These are phyloP conservation scores for Drosophila robusta DNA, from an alignment of 2,888 invertebrate genomes.

Conservation along the genomic window DNA sequence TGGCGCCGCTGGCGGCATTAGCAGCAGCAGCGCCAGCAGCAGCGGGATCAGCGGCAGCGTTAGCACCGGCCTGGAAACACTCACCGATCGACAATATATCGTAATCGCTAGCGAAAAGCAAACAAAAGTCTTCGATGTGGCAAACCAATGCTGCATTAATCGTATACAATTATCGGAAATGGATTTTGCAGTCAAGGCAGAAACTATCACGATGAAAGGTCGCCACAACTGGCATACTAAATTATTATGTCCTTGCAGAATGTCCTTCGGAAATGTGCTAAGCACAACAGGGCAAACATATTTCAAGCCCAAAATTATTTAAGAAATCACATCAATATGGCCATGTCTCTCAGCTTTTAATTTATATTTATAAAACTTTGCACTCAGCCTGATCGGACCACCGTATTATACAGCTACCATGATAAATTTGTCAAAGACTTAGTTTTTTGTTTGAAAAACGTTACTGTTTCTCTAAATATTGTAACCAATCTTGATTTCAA, in stretches of 20 bases:
- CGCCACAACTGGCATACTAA: not conserved
- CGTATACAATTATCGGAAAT: constrained; percentile 96
- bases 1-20: constrained; percentile 51
- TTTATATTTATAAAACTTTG: too few relatives aligned
- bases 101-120: constrained; percentile 98
- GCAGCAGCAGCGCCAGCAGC: constrained; percentile 77
- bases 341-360: too few relatives aligned
- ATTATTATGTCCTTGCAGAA: not conserved
- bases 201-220: constrained; percentile 97
- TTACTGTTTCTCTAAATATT: too few relatives aligned
- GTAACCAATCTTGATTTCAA: too few relatives aligned
- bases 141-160: constrained; percentile 97
- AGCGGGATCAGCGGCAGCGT: constrained; percentile 83
- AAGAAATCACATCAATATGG: too few relatives aligned
- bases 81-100: constrained; percentile 95
- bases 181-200: constrained; percentile 97
- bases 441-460: too few relatives aligned
- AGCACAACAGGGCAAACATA: too few relatives aligned
- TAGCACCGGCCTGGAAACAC: constrained; percentile 84
- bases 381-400: too few relatives aligned
- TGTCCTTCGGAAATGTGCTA: too few relatives aligned
- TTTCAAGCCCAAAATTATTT: too few relatives aligned
- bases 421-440: too few relatives aligned
- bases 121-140: constrained; percentile 96
- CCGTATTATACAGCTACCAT: not conserved